phyloP scores from a whole-genome alignment of 2,113 vertebrate genomes.

The Callipepla squamata region DNA sequence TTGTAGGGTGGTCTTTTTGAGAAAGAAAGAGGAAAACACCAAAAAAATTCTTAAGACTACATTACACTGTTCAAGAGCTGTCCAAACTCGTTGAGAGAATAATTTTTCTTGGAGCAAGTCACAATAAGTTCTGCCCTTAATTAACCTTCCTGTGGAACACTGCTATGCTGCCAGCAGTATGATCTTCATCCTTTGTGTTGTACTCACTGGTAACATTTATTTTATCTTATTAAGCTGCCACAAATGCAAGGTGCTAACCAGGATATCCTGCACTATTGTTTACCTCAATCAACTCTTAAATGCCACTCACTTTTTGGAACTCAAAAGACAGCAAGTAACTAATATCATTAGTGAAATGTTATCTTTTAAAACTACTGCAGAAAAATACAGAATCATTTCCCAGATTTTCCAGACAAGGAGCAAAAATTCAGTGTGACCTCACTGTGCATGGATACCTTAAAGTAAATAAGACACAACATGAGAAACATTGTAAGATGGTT shows the following conservation, averaged over 20 bases:
- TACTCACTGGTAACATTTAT: not conserved
- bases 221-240: not conserved
- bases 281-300: not conserved
- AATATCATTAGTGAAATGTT: not conserved
- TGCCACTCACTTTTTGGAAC: not conserved
- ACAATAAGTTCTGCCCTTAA: not conserved
- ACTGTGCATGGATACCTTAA: not conserved
- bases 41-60: not conserved
- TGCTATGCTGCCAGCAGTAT: not conserved
- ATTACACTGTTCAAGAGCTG: not conserved
- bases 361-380: not conserved
- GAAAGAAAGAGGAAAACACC: not conserved
- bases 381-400: not conserved
- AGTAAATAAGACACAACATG: not conserved
- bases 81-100: not conserved
- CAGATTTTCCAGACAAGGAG: not conserved
- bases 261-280: not conserved
- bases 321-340: not conserved
- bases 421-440: fast-evolving
- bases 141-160: not conserved
- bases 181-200: not conserved
- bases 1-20: not conserved
- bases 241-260: not conserved
- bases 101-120: not conserved
- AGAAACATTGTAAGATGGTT: not conserved